These are phyloP conservation scores for Drosophila kepulauana DNA, from an alignment of 1,140 invertebrate species.

Conservation along the genomic window DNA sequence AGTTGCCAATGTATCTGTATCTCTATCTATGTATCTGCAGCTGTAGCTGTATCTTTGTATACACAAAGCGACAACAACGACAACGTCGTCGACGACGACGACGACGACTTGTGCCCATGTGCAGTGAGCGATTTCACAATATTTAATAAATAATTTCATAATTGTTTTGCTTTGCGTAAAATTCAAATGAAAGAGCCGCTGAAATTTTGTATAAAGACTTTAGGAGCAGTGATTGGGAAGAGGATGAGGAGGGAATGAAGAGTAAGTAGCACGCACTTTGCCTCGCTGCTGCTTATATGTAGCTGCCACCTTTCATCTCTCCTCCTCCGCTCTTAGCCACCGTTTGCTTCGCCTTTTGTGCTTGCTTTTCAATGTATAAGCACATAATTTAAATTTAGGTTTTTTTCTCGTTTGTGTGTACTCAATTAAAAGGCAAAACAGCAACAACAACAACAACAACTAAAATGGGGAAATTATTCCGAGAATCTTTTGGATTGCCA, in stretches of 20 bases:
- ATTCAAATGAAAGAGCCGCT: conserved; percentile 72
- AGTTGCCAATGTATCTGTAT: conserved; percentile 20
- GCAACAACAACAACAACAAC: conserved; percentile 45
- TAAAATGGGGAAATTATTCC: conserved; percentile 79
- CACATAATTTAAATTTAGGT: conserved; percentile 79
- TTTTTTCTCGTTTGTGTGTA: conserved; percentile 62
- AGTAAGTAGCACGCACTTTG: conserved; percentile 46
- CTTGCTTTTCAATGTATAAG: conserved; percentile 52
- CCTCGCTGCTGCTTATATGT: neutral
- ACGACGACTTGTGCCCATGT: conserved; percentile 48
- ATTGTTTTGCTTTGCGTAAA: conserved; percentile 72
- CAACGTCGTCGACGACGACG: too few species aligned
- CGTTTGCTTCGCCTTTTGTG: conserved; percentile 28
- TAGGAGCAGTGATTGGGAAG: neutral
- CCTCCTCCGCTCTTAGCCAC: conserved; percentile 1
- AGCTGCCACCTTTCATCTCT: neutral
- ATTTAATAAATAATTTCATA: conserved; percentile 84
- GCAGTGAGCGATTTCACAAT: conserved; percentile 75
- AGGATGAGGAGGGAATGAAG: neutral
- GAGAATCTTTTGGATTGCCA: conserved; percentile 69
- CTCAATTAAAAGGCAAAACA: conserved; percentile 80
- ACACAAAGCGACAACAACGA: neutral
- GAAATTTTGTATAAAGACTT: conserved; percentile 22
- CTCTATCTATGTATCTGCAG: conserved; percentile 20
- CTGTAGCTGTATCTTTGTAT: conserved; percentile 4